Evolutionary conservation across 1,140 invertebrate species (phyloP), one percentile per base, ranked within the genome.

Genomic region (Apis laboriosa): DNA sequence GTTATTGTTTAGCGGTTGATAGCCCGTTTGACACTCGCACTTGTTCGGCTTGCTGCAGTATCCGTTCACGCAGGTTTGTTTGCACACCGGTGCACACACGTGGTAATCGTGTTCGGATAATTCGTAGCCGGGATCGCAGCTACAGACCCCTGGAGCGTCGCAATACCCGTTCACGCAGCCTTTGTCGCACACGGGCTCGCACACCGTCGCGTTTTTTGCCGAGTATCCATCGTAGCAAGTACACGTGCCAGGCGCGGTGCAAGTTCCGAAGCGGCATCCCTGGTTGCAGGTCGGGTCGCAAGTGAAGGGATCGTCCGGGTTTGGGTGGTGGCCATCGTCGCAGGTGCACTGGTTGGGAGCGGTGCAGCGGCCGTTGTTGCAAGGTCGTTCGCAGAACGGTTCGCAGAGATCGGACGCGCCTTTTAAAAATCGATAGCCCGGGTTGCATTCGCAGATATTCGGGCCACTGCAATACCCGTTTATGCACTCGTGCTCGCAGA

Each of bases 301-400:
- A 4, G 0, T 0, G 19, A 78, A 81, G 13, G n/a, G 17, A 56
- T 79, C 56, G 2, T 64, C 1, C 2, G 55, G 4, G 11, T 58
- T n/a, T 9, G 3, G 2, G 17, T 71, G 34, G 55, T 88, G 92
- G 1, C 89, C 91, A 12, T 83, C 3, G 12, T 84, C 0, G 63
- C 92, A 95, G 7, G 89, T 17, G 92, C 96, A 96, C 1, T 90
- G 94, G 21, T 96, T 94, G 9, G 96, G 96, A 0, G 94, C 95
- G 9, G 93, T 92, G 88, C 96, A 97, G 9, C 94, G 93, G 0
- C 94, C 95, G 86, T 96, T 95, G 1, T 94, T 88, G 83, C 96
- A 96, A 15, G 87, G 68, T 7, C 85, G 58, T 0, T 70, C 85
- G 80, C 95, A 95, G 19, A 90, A 77, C 9, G 95, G 94, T 70